Evolutionary conservation across 2,888 invertebrate species (phyloP), one percentile per base, ranked within the genome.

Genomic region (Choristoneura rosaceana): DNA sequence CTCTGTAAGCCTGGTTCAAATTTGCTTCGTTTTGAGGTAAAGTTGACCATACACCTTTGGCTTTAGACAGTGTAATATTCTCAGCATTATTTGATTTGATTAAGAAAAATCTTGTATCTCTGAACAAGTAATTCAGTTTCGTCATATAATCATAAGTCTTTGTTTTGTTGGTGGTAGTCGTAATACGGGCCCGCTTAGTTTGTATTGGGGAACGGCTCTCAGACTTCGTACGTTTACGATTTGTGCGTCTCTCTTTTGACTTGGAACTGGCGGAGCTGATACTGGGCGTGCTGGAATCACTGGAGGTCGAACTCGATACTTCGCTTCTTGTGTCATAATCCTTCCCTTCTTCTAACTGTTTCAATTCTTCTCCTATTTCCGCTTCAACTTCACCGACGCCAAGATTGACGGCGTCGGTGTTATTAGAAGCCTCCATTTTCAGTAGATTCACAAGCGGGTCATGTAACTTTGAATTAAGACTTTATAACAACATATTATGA

Each of bases 21-120:
- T 99, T 98, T 1, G 98, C 97, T 94, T 99, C 99, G 91, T 99
- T 99, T 88, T 98, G 98, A 3, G 99, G 99, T 73, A 99, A 95
- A 3, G 99, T 99, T 3, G 99, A 99, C 99, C 99, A 99, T 4
- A 99, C 99, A 75, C 98, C 98, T 94, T 98, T 98, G 15, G 97
- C 97, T 91, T 99, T 99, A 0, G 99, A 98, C 74, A 99, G 89
- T 47, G 97, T 97, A 67, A 99, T 97, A 90, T 99, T 99, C 91
- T 99, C 99, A 74, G 98, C 97, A 92, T 99, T 99, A 91, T 99
- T 99, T 66, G 99, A 99, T 93, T 99, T 99, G 82, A 99, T 99
- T 73, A 99, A 96, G 93, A 99, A 99, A 94, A 98, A 99, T 78
- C 97, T 95, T 64, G 99, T 98, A 87, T 98, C 98, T 79, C 98